Conservation (phyloP, 1,140 invertebrate genomes). For the Achatina immaculata region DNA sequence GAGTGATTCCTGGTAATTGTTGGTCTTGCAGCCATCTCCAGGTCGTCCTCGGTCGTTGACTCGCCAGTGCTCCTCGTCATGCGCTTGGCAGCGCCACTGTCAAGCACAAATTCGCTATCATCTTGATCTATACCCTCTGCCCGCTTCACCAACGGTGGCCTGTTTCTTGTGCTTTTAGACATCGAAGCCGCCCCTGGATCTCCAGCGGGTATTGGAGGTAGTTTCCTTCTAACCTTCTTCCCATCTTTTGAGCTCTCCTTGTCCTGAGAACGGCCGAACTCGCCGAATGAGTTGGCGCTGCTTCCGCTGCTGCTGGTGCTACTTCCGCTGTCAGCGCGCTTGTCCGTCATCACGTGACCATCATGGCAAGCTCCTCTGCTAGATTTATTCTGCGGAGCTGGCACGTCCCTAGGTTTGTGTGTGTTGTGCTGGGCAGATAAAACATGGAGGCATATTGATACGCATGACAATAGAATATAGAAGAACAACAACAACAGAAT, state of each 20-base stretch:
- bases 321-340: constrained; percentile 16
- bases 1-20: constrained; percentile 31
- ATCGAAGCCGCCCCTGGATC: constrained; percentile 69
- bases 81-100: constrained; percentile 13
- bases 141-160: constrained; percentile 5
- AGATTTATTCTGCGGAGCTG: not conserved
- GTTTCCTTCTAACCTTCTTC: constrained; percentile 72
- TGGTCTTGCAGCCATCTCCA: constrained; percentile 59
- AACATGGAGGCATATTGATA: too few relatives aligned
- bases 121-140: constrained; percentile 4
- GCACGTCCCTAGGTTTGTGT: not conserved
- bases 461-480: too few relatives aligned
- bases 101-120: not conserved
- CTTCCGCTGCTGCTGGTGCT: not conserved
- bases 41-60: constrained; percentile 61
- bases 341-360: not conserved
- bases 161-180: constrained; percentile 34
- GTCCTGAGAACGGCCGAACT: not conserved
- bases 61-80: constrained; percentile 45
- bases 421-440: not conserved
- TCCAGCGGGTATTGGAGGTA: constrained; percentile 75
- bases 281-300: not conserved
- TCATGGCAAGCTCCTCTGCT: not conserved
- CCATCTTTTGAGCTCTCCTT: constrained; percentile 21
- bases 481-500: too few relatives aligned